Percentiles rank a stretch among this genome's conserved stretches.
These are phyloP conservation scores for Sebastes fasciatus DNA, from an alignment of 2,113 vertebrate genomes.

Conservation along the genomic window DNA sequence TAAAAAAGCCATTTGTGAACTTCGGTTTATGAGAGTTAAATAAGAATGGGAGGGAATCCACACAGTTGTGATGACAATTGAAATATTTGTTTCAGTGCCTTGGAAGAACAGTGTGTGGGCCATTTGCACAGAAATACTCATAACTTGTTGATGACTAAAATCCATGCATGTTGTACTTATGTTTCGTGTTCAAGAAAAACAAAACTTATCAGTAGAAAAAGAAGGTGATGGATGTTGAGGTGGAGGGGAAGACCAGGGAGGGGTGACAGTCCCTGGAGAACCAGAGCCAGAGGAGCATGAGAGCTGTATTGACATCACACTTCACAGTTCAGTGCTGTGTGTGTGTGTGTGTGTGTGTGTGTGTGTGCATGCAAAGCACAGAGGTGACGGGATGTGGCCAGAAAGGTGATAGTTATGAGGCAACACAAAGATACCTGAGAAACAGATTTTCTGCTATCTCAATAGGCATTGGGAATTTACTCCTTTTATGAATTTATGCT, in stretches of 20 bases:
- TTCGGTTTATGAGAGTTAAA: slow-evolving; percentile 10
- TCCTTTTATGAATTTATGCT: neutral
- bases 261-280: slow-evolving; percentile 69
- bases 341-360: neutral
- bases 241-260: slow-evolving; percentile 71
- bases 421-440: slow-evolving; percentile 48
- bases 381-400: slow-evolving; percentile 63
- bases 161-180: slow-evolving; percentile 2
- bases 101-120: neutral
- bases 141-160: neutral
- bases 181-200: slow-evolving; percentile 80
- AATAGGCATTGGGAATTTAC: neutral
- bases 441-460: neutral
- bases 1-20: neutral
- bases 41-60: slow-evolving; percentile 4
- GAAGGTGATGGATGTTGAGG: slow-evolving; percentile 25
- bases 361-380: slow-evolving; percentile 50
- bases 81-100: neutral
- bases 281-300: slow-evolving; percentile 41
- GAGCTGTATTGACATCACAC: slow-evolving; percentile 25
- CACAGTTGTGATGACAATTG: neutral
- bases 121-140: slow-evolving; percentile 8
- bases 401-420: slow-evolving; percentile 51
- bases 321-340: slow-evolving; percentile 59
- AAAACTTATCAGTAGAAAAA: slow-evolving; percentile 67